Conservation (phyloP, 2,113 vertebrate genomes). For the Rhinolophus ferrumequinum region DNA sequence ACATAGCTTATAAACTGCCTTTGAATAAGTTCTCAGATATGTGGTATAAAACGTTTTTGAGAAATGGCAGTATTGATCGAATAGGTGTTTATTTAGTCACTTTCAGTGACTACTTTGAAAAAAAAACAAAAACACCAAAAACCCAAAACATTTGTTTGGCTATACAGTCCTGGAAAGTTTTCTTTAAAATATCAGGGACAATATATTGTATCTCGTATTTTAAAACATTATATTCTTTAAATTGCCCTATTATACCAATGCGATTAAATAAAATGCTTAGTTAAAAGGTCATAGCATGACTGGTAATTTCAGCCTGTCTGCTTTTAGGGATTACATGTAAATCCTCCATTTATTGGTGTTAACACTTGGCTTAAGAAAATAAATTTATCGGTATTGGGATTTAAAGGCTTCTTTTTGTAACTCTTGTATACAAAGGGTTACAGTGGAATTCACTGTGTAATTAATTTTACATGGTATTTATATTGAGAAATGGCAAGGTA, state of each 20-base stretch:
- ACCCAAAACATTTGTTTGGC: background rate
- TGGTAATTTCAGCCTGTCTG: constrained; percentile 49
- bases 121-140: background rate
- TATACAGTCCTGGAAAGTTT: background rate
- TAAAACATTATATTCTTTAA: background rate
- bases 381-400: constrained; percentile 43
- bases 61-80: constrained; percentile 5
- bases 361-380: constrained; percentile 53
- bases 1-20: background rate
- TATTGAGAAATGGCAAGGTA: constrained; percentile 43
- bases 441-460: constrained; percentile 27
- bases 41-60: constrained; percentile 34
- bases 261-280: constrained; percentile 53
- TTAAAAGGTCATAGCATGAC: constrained; percentile 22
- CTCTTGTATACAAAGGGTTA: constrained; percentile 29
- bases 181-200: constrained; percentile 38
- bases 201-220: constrained; percentile 33
- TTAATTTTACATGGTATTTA: constrained; percentile 60
- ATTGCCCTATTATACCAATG: background rate
- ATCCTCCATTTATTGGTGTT: constrained; percentile 58
- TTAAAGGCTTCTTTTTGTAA: constrained; percentile 57
- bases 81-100: background rate
- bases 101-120: background rate
- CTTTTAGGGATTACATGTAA: constrained; percentile 44
- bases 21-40: background rate